Evolutionary conservation across 2,888 invertebrate genomes (phyloP).

Genomic region (Subacronicta megacephala): DNA sequence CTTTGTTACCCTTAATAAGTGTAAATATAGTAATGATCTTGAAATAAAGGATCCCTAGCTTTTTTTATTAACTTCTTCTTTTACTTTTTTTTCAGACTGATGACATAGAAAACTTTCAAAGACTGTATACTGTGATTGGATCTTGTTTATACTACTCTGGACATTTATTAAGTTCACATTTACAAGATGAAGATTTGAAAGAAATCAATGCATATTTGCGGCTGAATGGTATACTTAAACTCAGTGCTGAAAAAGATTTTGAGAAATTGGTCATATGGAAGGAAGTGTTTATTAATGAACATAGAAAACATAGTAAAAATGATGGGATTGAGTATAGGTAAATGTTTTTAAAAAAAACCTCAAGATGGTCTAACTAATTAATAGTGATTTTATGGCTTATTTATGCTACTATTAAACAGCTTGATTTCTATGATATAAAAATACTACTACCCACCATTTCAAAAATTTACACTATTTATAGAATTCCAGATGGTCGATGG

Average conservation of each 20-base stretch:
- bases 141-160: constrained; percentile 91
- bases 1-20: not conserved
- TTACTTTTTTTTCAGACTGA: constrained; percentile 90
- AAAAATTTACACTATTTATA: constrained; percentile 53
- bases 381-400: too few species aligned
- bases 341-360: too few species aligned
- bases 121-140: constrained; percentile 92
- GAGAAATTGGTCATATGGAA: constrained; percentile 94
- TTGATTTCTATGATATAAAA: too few species aligned
- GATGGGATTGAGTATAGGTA: constrained; percentile 78
- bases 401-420: too few species aligned
- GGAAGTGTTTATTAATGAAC: constrained; percentile 91
- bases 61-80: too few species aligned
- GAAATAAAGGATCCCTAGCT: too few species aligned
- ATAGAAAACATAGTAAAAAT: constrained; percentile 73
- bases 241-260: constrained; percentile 91
- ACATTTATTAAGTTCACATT: constrained; percentile 94
- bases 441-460: too few species aligned
- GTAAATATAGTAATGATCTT: too few species aligned
- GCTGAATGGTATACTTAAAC: constrained; percentile 92
- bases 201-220: constrained; percentile 94
- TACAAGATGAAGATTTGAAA: constrained; percentile 92
- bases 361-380: too few species aligned
- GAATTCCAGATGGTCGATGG: constrained; percentile 91
- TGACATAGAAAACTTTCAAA: constrained; percentile 93